phyloP scores from a whole-genome alignment of 2,113 vertebrate species.

The Bolborhynchus lineola region DNA sequence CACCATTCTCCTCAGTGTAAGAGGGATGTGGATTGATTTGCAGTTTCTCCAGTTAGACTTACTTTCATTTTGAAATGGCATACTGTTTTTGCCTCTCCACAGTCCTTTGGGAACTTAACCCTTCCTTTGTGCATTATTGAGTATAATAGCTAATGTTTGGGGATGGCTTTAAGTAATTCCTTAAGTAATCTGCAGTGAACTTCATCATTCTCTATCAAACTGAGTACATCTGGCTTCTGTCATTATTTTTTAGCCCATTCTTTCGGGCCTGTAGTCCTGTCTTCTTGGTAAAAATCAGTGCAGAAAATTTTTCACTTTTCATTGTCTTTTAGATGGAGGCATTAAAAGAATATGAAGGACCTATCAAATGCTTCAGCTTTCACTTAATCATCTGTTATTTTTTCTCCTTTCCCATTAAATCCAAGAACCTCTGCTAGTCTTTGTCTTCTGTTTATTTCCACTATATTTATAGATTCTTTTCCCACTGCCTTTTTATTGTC shows the following conservation, averaged over 20 bases:
- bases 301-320: background rate
- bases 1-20: background rate
- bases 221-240: background rate
- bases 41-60: background rate
- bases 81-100: background rate
- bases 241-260: background rate
- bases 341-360: background rate
- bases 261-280: background rate
- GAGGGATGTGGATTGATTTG: background rate
- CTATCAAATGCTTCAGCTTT: background rate
- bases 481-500: background rate
- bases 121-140: background rate
- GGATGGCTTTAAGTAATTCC: conserved; percentile 42
- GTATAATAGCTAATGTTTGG: conserved; percentile 9
- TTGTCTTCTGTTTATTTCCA: background rate
- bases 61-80: background rate
- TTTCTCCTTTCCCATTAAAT: conserved; percentile 19
- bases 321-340: background rate
- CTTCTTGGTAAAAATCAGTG: background rate
- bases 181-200: background rate
- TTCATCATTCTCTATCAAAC: background rate
- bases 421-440: background rate
- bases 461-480: background rate
- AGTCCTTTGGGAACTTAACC: background rate
- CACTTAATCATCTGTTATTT: background rate